Evolutionary conservation across 1,140 invertebrate genomes (phyloP).

Genomic region (Habropoda laboriosa): DNA sequence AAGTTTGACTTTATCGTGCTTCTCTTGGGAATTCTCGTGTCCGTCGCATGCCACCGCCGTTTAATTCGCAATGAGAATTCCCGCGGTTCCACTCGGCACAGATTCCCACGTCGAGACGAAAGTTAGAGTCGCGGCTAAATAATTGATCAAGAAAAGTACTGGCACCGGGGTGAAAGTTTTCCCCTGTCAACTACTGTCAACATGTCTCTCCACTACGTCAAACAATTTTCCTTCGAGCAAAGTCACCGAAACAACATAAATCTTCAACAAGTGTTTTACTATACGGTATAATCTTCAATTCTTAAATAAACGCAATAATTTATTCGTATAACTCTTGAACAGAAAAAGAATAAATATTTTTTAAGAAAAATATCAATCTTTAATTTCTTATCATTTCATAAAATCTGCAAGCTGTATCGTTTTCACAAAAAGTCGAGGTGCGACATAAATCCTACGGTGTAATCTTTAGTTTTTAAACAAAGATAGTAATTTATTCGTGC

Average conservation of each 20-base stretch:
- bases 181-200: not conserved
- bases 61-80: constrained; percentile 41
- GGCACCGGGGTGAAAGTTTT: not conserved
- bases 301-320: too few relatives aligned
- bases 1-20: constrained; percentile 47
- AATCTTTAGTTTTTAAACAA: too few relatives aligned
- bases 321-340: too few relatives aligned
- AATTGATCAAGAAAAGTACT: not conserved
- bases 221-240: not conserved
- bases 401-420: not conserved
- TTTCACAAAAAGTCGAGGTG: too few relatives aligned
- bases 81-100: not conserved
- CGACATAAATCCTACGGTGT: too few relatives aligned
- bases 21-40: constrained; percentile 35
- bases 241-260: not conserved
- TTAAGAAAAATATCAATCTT: too few relatives aligned
- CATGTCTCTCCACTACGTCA: not conserved
- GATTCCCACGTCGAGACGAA: constrained; percentile 15
- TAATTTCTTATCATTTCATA: not conserved
- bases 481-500: too few relatives aligned
- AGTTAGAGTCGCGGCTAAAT: not conserved
- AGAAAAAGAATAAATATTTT: too few relatives aligned
- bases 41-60: constrained; percentile 29
- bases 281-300: too few relatives aligned
- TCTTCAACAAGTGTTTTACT: too few relatives aligned